Base-by-base conservation (phyloP, 1,140 invertebrate species). In the Drosophila tropicalis region DNA sequence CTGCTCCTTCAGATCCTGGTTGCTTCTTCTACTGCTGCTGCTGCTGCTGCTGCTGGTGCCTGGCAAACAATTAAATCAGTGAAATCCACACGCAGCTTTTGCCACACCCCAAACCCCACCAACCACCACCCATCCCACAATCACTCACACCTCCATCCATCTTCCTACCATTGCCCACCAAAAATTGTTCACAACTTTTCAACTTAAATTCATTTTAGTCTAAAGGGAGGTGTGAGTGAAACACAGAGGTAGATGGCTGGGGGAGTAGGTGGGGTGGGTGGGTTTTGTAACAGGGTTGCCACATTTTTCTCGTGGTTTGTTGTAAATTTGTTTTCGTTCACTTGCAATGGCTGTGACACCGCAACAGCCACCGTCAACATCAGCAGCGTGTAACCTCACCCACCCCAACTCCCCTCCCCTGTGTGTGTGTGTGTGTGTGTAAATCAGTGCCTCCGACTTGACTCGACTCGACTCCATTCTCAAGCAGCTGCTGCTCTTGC, bases 321-420 rank as follows among this genome's bases (percentile, higher is more conserved):
- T 87, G 83, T 89, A 89, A 87, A 87, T 87, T 87, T 87, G 83
- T 87, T 87, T 87, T 87, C 83, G 83, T 87, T 89, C 83, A 83
- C 83, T 89, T 83, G 82, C 84, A 87, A 80, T 72, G 72, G 44
- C 78, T 84, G 81, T 79, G 83, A 87, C 83, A 87, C 79, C 83
- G 67, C 83, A 72, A 60, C 62, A 57, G 62, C 65, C 72, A 69
- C 39, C 67, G 62, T 32, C 73, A 71, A 22, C 69, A 64, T 17
- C 60, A 63, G 5, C 66, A 51, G 22, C 19, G 13, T 19, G 57
- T 34, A 60, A 39, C n/a, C 25, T 47, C 41, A 40, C 47, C 60
- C 47, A 54, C 5, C 47, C 60, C 47, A 54, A 5, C 41, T 9
- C 4, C 13, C 25, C 0, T 2, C 19, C 17, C 29, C 22, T 25